Conservation (phyloP, 37 sponge, comb jelly and placozoan genomes). For the Cladorhizidae sp. region DNA sequence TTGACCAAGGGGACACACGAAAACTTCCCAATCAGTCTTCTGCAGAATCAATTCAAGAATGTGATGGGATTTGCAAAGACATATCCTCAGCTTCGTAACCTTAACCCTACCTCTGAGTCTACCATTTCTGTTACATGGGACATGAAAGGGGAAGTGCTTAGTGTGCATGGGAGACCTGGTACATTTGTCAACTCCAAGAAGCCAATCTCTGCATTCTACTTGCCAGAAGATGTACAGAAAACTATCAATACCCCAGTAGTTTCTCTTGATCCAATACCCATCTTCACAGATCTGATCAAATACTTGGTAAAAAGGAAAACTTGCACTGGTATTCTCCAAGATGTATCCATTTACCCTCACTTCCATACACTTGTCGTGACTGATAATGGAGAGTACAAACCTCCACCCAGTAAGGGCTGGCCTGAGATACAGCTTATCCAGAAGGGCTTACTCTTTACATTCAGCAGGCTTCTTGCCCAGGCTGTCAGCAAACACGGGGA, state of each 20-base stretch:
- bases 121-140: slow-evolving; percentile 41
- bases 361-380: slow-evolving; percentile 56
- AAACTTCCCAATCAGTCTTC: slow-evolving; percentile 31
- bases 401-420: slow-evolving; percentile 18
- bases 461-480: slow-evolving; percentile 42
- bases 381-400: slow-evolving; percentile 34
- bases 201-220: slow-evolving; percentile 29
- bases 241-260: not conserved
- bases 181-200: slow-evolving; percentile 32
- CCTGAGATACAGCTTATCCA: slow-evolving; percentile 59
- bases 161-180: slow-evolving; percentile 50
- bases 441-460: slow-evolving; percentile 39
- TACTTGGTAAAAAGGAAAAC: not conserved
- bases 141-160: slow-evolving; percentile 3
- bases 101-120: slow-evolving; percentile 21
- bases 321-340: slow-evolving; percentile 15
- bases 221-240: not conserved
- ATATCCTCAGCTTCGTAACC: slow-evolving; percentile 27
- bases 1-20: slow-evolving; percentile 14
- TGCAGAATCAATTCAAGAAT: slow-evolving; percentile 49
- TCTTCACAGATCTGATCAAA: slow-evolving; percentile 29
- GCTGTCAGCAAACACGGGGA: slow-evolving; percentile 33
- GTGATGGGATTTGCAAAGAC: not conserved
- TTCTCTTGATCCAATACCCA: not conserved
- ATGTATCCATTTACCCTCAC: slow-evolving; percentile 34